phyloP scores from a whole-genome alignment of 2,888 invertebrate genomes.

The Cosmia trapezina region DNA sequence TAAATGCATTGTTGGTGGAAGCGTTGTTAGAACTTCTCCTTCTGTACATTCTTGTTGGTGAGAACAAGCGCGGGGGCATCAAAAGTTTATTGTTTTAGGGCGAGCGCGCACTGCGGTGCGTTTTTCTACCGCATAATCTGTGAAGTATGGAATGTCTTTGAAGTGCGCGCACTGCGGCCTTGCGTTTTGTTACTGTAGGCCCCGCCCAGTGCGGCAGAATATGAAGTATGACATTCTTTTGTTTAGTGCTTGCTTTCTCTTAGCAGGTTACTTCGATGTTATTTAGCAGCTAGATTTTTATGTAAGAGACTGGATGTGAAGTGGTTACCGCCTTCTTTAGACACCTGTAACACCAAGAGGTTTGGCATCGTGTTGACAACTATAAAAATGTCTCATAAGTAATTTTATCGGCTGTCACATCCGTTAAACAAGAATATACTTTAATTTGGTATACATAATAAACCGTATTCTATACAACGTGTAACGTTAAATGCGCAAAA shows the following conservation, averaged over 20 bases:
- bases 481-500: no score
- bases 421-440: neutral
- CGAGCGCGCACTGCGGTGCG: no score
- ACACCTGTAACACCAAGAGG: neutral
- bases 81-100: slow-evolving; percentile 16
- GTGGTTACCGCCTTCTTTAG: neutral
- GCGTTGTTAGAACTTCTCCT: neutral
- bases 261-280: slow-evolving; percentile 4
- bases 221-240: slow-evolving; percentile 59
- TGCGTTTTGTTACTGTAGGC: no score
- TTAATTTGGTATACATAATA: no score
- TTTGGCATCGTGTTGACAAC: neutral
- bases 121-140: no score
- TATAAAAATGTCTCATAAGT: neutral
- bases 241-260: slow-evolving; percentile 43
- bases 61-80: slow-evolving; percentile 37
- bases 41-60: neutral
- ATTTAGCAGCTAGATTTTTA: neutral
- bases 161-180: no score
- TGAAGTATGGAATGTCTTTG: no score
- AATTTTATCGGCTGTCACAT: neutral
- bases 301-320: slow-evolving; percentile 1
- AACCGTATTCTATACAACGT: no score
- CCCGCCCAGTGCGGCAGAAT: no score
- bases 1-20: neutral